Base-by-base conservation (phyloP, 2,888 invertebrate genomes). In the Tromatobia lineatoria region DNA sequence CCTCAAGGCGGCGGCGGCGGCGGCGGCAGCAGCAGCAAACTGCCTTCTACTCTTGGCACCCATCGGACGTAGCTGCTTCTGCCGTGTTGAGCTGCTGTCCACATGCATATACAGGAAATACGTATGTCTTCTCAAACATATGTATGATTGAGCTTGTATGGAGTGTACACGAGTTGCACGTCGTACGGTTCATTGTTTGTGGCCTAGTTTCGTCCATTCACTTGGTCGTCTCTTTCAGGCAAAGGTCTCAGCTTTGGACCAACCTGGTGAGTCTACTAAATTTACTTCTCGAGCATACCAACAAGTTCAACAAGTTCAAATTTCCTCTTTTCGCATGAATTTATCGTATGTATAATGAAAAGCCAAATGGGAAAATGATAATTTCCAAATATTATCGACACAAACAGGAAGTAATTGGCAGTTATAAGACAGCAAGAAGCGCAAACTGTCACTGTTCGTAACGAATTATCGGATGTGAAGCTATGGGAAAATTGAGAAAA, bases 151-250 rank as follows among this genome's bases (percentile, higher is more conserved):
- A 59, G 20, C 52, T 23, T 71, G 67, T 47, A 52, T 50, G 59
- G 50, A 34, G 47, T 20, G 34, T 57, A 61, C 52, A 90, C 89
- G 89, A 89, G 88, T 66, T 38, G 61, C 80, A 54, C 50, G 59
- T 71, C 57, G 66, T 79, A 67, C 80, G 79, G 64, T 78, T 87
- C 88, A 91, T 91, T 91, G 91, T 91, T 90, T 89, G 90, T 89
- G 91, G 90, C 90, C 91, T 89, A 91, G 91, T 91, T 91, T 89
- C 88, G 86, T 84, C 87, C 87, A 85, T 89, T 87, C 88, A 87
- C 77, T 77, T 74, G 73, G 23, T 59, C 20, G 57, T 52, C 77
- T 74, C 77, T 80, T 84, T 69, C 52, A 74, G 77, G 77, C 80
- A 78, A 80, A 80, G 80, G 80, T 84, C 73, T 84, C 73, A 80